Evolutionary conservation across 2,888 invertebrate genomes (phyloP), one percentile per base, ranked within the genome.

Genomic region (Hermaeophaga mercurialis): DNA sequence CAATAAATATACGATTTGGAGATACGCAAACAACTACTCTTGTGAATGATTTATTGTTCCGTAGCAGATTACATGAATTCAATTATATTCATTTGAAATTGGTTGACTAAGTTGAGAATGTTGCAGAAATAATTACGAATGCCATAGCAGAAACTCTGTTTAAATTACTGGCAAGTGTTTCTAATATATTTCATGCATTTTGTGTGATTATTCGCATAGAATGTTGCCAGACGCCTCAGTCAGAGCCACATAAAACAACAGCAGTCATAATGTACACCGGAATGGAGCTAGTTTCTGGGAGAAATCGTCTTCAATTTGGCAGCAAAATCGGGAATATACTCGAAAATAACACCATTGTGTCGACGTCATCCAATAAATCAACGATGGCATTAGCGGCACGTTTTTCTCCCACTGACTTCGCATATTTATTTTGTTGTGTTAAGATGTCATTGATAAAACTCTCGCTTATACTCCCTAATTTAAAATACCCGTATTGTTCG

Each of bases 221-320:
- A 69, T 71, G 73, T 70, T 72, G 73, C 72, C 73, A 75, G 75
- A 73, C 74, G 71, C 70, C 71, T 62, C 66, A 73, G 45, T 45
- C 49, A 49, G 54, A 48, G 48, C 41, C 46, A 46, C 56, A 61
- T 74, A 75, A 76, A 75, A 75, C 73, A 74, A 70, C 70, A 70
- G 64, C 66, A 70, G 74, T 74, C 74, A 75, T 75, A 76, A 76
- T n/a, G 75, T 75, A 74, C 71, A 71, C 71, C 70, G 72, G 72
- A 75, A 75, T 72, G 67, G 72, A 74, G 61, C 61, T 59, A 61
- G 73, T 75, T 75, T 76, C 75, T 74, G 73, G 73, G 71, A 74
- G 75, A 74, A 75, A 76, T 77, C 75, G 75, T 76, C 77, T 76
- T 74, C 76, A 76, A 77, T 77, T 77, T 76, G 77, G 76, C 75